Base-by-base conservation (phyloP, 1,140 invertebrate genomes). In the Scaptomyza montana region DNA sequence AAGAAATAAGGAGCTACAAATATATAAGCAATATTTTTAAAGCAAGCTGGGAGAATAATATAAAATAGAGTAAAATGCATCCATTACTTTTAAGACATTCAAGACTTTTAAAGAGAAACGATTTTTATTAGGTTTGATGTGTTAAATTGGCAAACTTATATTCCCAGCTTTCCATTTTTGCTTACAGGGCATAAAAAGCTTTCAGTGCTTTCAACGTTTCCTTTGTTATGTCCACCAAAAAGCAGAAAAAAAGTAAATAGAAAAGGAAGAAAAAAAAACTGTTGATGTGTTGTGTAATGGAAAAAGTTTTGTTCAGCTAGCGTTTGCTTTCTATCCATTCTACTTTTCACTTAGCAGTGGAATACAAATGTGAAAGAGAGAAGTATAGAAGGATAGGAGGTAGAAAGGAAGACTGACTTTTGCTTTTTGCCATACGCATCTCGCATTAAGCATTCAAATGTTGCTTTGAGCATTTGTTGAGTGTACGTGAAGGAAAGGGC, bases 241-340 rank as follows among this genome's bases (percentile, higher is more conserved):
- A 74, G 7, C 80, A 66, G 49, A 51, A 36, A 33, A 72, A 61
- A 65, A 9, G 1, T 8, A 36, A 55, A 54, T 57, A 71, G 49
- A 63, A 63, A 54, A 77, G 25, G 57, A 74, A 47, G 46, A 77
- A 77, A 33, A 80, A 84, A 82, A 79, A 84, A 85, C 81, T 85
- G 82, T 87, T 87, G 84, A 78, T 87, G 70, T 75, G 82, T 89
- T 87, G 82, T 87, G 82, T 87, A 87, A 87, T 87, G 82, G 82
- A 87, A 87, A 87, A 87, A 87, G 84, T 87, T 87, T 87, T 82
- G 74, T 86, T 86, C 78, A 77, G 74, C 82, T 72, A 77, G 76
- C 81, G 76, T 85, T 82, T 85, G 75, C 82, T 85, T 85, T 87
- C 81, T 78, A 78, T 73, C 72, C 74, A 82, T 82, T 82, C 84